Percentiles rank a stretch among this genome's conserved stretches.
Conservation (phyloP, 2,113 vertebrate species). For the Rhinolophus sinicus region DNA sequence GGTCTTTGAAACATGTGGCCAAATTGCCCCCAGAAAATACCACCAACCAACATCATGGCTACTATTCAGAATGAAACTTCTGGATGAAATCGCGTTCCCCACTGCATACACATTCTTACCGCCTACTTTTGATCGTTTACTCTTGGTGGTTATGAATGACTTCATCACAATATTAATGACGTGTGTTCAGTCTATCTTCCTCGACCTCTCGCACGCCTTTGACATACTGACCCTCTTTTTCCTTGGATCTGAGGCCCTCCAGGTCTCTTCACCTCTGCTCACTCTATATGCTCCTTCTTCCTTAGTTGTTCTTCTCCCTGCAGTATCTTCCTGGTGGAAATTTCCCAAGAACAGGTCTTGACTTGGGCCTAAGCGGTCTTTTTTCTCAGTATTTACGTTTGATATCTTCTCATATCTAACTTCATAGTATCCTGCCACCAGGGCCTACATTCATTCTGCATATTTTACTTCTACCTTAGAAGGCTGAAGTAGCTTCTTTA, state of each 20-base stretch:
- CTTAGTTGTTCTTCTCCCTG: not conserved
- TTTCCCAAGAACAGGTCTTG: not conserved
- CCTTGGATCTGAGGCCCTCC: not conserved
- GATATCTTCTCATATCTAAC: not conserved
- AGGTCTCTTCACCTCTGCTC: not conserved
- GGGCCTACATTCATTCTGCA: not conserved
- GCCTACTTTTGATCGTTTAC: not conserved
- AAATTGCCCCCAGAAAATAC: not conserved
- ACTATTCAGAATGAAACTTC: not conserved
- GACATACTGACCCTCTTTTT: not conserved
- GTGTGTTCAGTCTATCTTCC: not conserved
- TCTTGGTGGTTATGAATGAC: not conserved
- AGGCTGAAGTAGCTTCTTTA: not conserved
- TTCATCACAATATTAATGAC: not conserved
- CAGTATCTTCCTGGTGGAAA: not conserved
- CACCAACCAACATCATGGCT: not conserved
- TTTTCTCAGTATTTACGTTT: not conserved
- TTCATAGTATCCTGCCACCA: not conserved
- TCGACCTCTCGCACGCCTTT: not conserved
- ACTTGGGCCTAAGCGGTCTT: not conserved
- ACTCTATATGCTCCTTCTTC: not conserved
- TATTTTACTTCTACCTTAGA: not conserved
- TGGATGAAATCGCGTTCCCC: not conserved
- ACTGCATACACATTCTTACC: rapidly evolving
- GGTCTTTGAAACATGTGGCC: not conserved